These are phyloP conservation scores for Cantharis nigra DNA, from an alignment of 2,888 invertebrate genomes.

Conservation along the genomic window DNA sequence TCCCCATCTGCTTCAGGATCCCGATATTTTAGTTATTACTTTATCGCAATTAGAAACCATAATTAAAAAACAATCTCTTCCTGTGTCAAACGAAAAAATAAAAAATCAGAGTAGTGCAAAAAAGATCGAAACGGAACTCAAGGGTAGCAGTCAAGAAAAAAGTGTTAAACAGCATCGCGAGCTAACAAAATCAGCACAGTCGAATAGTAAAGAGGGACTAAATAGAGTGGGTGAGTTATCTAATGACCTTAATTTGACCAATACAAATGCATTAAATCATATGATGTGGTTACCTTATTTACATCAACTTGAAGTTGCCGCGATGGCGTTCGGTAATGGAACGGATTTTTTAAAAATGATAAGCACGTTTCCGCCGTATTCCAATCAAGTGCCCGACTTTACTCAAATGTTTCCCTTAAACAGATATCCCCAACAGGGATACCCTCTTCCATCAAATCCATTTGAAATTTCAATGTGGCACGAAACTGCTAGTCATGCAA, in stretches of 20 bases:
- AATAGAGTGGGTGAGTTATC: slow-evolving; percentile 10
- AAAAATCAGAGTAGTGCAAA: not conserved
- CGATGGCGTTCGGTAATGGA: slow-evolving; percentile 59
- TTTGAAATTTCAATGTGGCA: slow-evolving; percentile 72
- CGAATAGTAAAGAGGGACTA: slow-evolving; percentile 29
- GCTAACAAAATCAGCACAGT: slow-evolving; percentile 19
- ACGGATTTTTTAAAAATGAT: slow-evolving; percentile 65
- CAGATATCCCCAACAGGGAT: slow-evolving; percentile 57
- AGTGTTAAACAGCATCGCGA: slow-evolving; percentile 13
- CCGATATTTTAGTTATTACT: slow-evolving; percentile 78
- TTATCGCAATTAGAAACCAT: slow-evolving; percentile 73
- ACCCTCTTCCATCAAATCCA: slow-evolving; percentile 51
- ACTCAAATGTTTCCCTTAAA: slow-evolving; percentile 58
- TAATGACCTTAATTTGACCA: slow-evolving; percentile 16
- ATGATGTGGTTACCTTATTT: slow-evolving; percentile 77
- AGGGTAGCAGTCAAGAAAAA: not conserved
- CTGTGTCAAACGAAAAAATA: slow-evolving; percentile 6
- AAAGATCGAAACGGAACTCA: not conserved
- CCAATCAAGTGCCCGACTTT: slow-evolving; percentile 56
- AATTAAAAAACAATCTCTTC: slow-evolving; percentile 27
- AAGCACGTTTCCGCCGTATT: slow-evolving; percentile 57
- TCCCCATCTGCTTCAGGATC: slow-evolving; percentile 75
- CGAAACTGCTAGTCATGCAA: slow-evolving; percentile 63
- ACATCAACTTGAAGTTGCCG: slow-evolving; percentile 63
- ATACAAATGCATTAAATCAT: slow-evolving; percentile 63